Evolutionary conservation across 2,797 vertebrate genomes (phyloP).

Genomic region (Dermochelys coriacea): DNA sequence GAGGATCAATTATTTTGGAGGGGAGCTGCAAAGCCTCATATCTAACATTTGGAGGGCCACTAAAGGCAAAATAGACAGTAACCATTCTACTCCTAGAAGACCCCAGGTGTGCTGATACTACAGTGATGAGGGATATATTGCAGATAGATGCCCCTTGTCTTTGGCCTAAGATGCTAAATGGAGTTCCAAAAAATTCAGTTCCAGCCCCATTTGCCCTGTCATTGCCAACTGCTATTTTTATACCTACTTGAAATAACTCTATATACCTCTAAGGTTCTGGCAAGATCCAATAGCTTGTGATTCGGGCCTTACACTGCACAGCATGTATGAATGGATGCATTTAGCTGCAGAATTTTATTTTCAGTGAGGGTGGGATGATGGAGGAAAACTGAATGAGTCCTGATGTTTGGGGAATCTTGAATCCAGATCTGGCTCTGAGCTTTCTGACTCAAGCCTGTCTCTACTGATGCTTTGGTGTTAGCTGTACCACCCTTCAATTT

Average conservation of each 20-base stretch:
- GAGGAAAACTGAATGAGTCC: not conserved
- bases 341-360: not conserved
- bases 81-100: not conserved
- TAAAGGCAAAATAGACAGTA: not conserved
- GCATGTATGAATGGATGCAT: not conserved
- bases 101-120: not conserved
- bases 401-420: not conserved
- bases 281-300: not conserved
- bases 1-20: not conserved
- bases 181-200: not conserved
- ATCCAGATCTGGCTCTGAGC: not conserved
- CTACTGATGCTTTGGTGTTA: not conserved
- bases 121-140: not conserved
- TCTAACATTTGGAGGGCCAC: not conserved
- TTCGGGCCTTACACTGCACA: not conserved
- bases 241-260: not conserved
- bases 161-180: not conserved
- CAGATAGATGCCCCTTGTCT: not conserved
- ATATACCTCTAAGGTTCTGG: not conserved
- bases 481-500: not conserved
- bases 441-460: not conserved
- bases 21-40: not conserved
- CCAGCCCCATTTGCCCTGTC: accelerated
- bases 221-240: not conserved
- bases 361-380: not conserved